Percentiles rank a stretch among this genome's conserved stretches.
These are phyloP conservation scores for Zygothrica quintamaculata DNA, from an alignment of 2,888 invertebrate species.

Conservation along the genomic window DNA sequence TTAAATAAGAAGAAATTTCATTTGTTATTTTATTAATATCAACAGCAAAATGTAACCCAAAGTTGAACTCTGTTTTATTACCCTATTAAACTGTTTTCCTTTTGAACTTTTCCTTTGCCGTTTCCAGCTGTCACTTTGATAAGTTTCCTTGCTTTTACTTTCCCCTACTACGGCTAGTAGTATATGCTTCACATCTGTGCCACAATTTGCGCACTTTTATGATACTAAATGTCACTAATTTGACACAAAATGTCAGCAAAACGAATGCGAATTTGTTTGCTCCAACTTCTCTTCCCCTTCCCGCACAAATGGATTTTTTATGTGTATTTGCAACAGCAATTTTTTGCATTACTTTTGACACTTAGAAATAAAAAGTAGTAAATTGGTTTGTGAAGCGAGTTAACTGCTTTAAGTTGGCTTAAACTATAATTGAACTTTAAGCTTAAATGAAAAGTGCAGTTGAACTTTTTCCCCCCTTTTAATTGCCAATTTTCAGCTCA, in stretches of 20 bases:
- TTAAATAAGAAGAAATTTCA: too few relatives aligned
- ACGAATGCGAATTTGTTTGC: constrained; percentile 56
- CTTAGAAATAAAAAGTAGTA: too few relatives aligned
- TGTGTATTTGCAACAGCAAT: constrained; percentile 31
- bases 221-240: constrained; percentile 69
- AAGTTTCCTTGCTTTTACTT: constrained; percentile 21
- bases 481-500: constrained; percentile 22
- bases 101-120: neutral
- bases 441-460: too few relatives aligned
- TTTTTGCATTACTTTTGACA: too few relatives aligned
- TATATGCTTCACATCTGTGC: constrained; percentile 29
- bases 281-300: too few relatives aligned
- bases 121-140: constrained; percentile 33
- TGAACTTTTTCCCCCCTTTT: too few relatives aligned
- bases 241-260: constrained; percentile 65
- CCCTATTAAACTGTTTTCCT: constrained; percentile 29
- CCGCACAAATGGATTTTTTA: constrained; percentile 43
- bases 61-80: constrained; percentile 23
- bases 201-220: constrained; percentile 57
- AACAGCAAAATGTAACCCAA: too few relatives aligned
- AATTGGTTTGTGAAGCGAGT: too few relatives aligned
- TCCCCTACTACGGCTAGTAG: too few relatives aligned
- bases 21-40: too few relatives aligned
- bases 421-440: constrained; percentile 2
- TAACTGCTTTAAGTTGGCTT: too few relatives aligned